Base-by-base conservation (phyloP, 2,888 invertebrate genomes). In the Limnephilus marmoratus region DNA sequence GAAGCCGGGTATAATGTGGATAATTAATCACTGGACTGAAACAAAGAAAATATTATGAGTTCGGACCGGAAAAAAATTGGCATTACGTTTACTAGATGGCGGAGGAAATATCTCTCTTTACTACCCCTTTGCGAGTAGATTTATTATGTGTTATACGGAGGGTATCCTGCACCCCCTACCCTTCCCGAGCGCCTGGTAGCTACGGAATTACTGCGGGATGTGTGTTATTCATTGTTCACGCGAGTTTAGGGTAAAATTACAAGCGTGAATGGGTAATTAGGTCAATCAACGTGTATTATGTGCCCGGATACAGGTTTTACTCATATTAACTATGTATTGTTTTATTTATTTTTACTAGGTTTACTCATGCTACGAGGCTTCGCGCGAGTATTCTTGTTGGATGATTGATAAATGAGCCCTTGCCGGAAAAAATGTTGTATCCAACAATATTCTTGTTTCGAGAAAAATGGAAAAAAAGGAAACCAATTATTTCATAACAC, bases 141-240 rank as follows among this genome's bases (percentile, higher is more conserved):
- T 91, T 89, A 91, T 91, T 89, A 85, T 68, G 68, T 85, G 68
- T 89, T 89, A 91, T 91, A 91, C 41, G 37, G 80, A 45, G 86
- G 18, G 18, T n/a, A 34, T 88, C 11, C 85, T 34, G 91, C 68
- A 53, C 86, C 85, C 49, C 85, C 34, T 31, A 31, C 91, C 87
- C 37, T n/a, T 31, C 45, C n/a, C 24, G 31, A 24, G 29, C 80
- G 13, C 45, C 45, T 89, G 49, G 15, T 18, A 85, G 34, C 49
- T 24, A 13, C 31, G 37, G 34, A 37, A 85, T 37, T 34, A 41
- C 41, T n/a, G 18, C n/a, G 85, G 85, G 85, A 85, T 41, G 82
- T 41, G 82, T 82, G 29, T 31, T 82, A 82, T 82, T n/a, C 68
- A 68, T 68, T 68, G 68, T 68, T 68, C 68, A 68, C 68, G 68